Evolutionary conservation across 1,140 invertebrate genomes (phyloP), one percentile per base, ranked within the genome.

Genomic region (Hermetia illucens): DNA sequence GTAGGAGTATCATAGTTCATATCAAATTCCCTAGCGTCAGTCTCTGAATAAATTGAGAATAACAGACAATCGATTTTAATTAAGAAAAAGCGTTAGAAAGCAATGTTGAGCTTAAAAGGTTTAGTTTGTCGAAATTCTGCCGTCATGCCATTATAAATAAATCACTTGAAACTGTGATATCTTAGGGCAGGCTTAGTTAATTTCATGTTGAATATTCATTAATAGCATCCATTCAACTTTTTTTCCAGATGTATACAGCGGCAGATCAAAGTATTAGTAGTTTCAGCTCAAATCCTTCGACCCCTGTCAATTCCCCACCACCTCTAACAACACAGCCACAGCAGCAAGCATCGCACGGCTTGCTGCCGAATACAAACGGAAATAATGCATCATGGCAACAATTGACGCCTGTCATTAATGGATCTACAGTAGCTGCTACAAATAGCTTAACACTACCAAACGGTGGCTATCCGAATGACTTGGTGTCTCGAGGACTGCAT

Each of bases 251-350:
- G 59, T 89, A 87, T 66, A 77, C 82, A 36, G 73, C 79, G 47
- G 51, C 58, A 24, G 85, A 90, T 62, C 86, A 90, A 65, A 84
- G 85, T 69, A 77, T 80, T 58, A 87, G 82, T 62, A 92, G 86
- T 70, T 93, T 89, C 67, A 85, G 84, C 64, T 88, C 85, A 53
- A 91, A 90, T 57, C 87, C 88, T 46, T 79, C 81, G 47, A 87
- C 84, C 22, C 84, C 85, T 22, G 78, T 85, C 42, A 87, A 83
- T 66, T 85, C 84, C 41, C 83, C 87, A 31, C 84, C 81, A 39
- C 86, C 80, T 37, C 70, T 79, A 50, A 80, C 79, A 17, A 65
- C 69, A 29, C 56, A 39, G 61, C 70, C 24, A 44, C 48, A 19
- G 39, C 68, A 65, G 46, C 63, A 65, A 16, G 59, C 64, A 12